phyloP scores from a whole-genome alignment of 2,888 invertebrate species.

The Lycocerus yunnanus region DNA sequence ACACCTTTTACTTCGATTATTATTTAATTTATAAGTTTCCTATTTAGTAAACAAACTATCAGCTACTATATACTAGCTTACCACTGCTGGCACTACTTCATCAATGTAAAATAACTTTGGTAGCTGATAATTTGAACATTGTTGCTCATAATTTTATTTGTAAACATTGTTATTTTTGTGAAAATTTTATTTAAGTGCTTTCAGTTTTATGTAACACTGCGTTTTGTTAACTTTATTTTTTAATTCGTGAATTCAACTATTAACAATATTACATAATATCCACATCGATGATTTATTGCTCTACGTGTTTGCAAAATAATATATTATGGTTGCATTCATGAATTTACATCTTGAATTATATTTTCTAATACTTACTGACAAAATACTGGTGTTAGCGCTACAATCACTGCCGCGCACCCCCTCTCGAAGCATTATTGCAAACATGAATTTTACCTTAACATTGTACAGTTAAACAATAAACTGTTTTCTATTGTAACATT shows the following conservation, averaged over 20 bases:
- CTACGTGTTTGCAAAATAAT: constrained; percentile 47
- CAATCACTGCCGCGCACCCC: constrained; percentile 47
- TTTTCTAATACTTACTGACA: constrained; percentile 14
- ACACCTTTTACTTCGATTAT: background rate
- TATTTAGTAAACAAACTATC: background rate
- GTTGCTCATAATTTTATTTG: constrained; percentile 1
- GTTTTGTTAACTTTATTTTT: constrained; percentile 7
- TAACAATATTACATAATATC: constrained; percentile 4
- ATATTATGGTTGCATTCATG: constrained; percentile 37
- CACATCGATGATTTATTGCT: constrained; percentile 37
- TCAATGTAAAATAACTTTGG: background rate
- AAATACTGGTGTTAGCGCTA: constrained; percentile 38
- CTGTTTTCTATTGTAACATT: constrained; percentile 49
- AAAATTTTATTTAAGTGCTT: background rate
- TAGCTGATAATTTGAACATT: background rate
- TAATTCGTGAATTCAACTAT: constrained; percentile 25
- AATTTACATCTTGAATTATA: constrained; percentile 32
- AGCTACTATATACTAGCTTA: background rate
- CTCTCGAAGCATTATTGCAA: constrained; percentile 4
- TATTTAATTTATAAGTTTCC: background rate
- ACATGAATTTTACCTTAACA: constrained; percentile 9
- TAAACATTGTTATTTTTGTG: background rate
- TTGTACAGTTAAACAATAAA: constrained; percentile 40
- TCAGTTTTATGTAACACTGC: constrained; percentile 9
- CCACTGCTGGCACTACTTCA: background rate